phyloP scores from a whole-genome alignment of 2,888 invertebrate genomes.

The Lepetodrilus schrolli region DNA sequence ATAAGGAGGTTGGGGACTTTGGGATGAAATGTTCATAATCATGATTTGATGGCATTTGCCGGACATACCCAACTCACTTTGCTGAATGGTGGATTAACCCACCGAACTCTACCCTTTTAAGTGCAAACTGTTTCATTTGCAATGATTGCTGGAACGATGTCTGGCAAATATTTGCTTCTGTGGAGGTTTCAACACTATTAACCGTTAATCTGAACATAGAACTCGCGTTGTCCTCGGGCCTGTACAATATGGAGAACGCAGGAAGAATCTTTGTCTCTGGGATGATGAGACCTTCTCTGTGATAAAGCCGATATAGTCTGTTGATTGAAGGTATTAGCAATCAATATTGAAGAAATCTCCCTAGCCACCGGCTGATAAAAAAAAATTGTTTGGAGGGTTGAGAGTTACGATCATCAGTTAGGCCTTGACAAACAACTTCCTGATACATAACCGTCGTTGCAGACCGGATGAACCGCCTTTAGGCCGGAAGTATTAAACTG shows the following conservation, averaged over 20 bases:
- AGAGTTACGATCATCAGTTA: not conserved
- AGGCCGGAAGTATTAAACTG: no score
- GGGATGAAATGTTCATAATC: slow-evolving; percentile 2
- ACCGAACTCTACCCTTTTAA: slow-evolving; percentile 13
- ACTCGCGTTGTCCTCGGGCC: not conserved
- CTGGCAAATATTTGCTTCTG: slow-evolving; percentile 23
- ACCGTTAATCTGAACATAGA: slow-evolving; percentile 12
- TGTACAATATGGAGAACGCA: not conserved
- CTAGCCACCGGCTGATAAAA: slow-evolving; percentile 17
- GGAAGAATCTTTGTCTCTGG: slow-evolving; percentile 12
- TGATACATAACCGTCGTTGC: not conserved
- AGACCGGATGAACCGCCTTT: not conserved
- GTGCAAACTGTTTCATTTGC: slow-evolving; percentile 18
- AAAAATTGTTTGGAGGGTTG: no score
- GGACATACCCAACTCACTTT: not conserved
- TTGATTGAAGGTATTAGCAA: slow-evolving; percentile 17
- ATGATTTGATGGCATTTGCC: slow-evolving; percentile 11
- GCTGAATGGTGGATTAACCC: not conserved
- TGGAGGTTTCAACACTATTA: slow-evolving; percentile 22
- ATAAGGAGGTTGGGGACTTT: not conserved
- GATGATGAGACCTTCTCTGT: slow-evolving; percentile 10
- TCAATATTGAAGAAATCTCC: not conserved
- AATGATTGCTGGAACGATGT: slow-evolving; percentile 10
- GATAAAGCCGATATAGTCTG: not conserved
- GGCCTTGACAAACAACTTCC: slow-evolving; percentile 6